Conservation (phyloP, 2,888 invertebrate species). For the Clitarchus hookeri region DNA sequence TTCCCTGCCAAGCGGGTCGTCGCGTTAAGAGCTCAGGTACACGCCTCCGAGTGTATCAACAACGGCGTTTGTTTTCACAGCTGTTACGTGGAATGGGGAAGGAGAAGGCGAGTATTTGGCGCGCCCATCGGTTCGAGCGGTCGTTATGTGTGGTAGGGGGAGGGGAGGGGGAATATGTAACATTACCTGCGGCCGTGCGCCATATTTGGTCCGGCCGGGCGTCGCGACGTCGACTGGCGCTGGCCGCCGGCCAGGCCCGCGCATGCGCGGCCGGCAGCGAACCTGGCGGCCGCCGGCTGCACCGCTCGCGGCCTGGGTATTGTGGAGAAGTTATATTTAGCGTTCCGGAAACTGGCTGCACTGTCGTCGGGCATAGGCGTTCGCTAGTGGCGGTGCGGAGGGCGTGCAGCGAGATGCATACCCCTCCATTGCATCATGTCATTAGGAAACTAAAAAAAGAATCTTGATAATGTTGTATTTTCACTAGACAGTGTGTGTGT, state of each 20-base stretch:
- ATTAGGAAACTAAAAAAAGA: too few species aligned
- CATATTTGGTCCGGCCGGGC: constrained; percentile 59
- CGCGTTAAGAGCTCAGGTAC: not conserved
- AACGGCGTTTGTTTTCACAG: constrained; percentile 17
- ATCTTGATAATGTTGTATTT: too few species aligned
- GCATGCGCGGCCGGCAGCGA: constrained; percentile 23
- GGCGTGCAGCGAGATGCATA: too few species aligned
- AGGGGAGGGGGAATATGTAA: constrained; percentile 41
- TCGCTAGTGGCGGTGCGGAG: too few species aligned
- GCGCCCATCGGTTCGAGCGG: not conserved
- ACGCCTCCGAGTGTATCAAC: not conserved
- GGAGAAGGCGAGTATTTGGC: not conserved
- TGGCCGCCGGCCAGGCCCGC: constrained; percentile 54
- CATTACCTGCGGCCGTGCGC: constrained; percentile 48
- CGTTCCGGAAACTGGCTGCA: not conserved
- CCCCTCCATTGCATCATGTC: too few species aligned
- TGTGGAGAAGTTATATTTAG: not conserved
- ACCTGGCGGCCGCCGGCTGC: not conserved
- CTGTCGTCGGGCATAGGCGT: not conserved
- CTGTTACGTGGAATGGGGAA: not conserved
- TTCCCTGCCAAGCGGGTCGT: not conserved
- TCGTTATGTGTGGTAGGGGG: not conserved
- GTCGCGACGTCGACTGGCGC: constrained; percentile 54
- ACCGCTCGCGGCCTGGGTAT: not conserved
- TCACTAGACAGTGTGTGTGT: too few species aligned